phyloP scores from a whole-genome alignment of 2,113 vertebrate genomes.

The Ceyx cyanopectus region DNA sequence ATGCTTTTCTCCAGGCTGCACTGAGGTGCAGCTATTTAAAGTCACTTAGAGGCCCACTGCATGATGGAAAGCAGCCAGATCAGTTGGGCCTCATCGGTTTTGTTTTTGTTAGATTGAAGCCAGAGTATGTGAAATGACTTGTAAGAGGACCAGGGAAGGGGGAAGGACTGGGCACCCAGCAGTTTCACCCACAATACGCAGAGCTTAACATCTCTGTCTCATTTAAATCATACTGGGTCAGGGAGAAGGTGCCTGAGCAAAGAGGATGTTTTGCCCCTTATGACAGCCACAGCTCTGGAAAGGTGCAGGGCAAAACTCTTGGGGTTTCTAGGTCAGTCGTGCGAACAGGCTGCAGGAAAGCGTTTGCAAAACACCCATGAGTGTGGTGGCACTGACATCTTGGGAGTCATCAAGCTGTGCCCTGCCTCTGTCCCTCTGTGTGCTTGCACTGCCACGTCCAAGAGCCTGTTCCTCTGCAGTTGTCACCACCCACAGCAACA shows the following conservation, averaged over 20 bases:
- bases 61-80: slow-evolving; percentile 63
- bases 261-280: not conserved
- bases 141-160: slow-evolving; percentile 45
- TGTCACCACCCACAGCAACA: not conserved
- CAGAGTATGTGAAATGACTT: slow-evolving; percentile 28
- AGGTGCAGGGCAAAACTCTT: not conserved
- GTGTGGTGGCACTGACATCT: not conserved
- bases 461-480: not conserved
- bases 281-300: accelerated
- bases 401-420: not conserved
- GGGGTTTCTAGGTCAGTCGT: not conserved
- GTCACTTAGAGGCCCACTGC: slow-evolving; percentile 16
- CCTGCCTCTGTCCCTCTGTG: not conserved
- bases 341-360: not conserved
- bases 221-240: not conserved
- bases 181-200: not conserved
- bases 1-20: not conserved
- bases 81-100: slow-evolving; percentile 35
- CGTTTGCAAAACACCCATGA: not conserved
- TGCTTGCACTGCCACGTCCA: not conserved
- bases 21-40: slow-evolving; percentile 64
- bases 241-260: not conserved
- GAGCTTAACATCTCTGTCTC: not conserved
- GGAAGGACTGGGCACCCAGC: not conserved
- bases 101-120: slow-evolving; percentile 56